These are phyloP conservation scores for Protophormia terraenovae DNA, from an alignment of 2,888 invertebrate species.

Conservation along the genomic window DNA sequence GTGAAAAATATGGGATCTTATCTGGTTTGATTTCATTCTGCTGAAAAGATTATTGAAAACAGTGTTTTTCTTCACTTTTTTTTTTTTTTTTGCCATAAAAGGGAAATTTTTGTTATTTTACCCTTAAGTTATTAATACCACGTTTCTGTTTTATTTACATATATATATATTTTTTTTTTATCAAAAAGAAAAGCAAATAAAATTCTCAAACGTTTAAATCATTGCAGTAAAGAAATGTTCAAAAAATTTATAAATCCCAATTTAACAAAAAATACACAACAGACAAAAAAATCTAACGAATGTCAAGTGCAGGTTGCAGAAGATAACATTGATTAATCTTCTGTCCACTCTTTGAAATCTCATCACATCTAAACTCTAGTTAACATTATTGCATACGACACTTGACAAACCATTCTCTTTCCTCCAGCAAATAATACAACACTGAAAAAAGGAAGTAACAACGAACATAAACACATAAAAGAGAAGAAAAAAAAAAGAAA, in stretches of 20 bases:
- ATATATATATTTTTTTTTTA: not conserved
- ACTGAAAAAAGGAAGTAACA: too few species aligned
- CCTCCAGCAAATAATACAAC: not conserved
- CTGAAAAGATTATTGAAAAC: too few species aligned
- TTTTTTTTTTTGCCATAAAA: too few species aligned
- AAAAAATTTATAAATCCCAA: not conserved
- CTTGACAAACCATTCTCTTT: slow-evolving; percentile 25
- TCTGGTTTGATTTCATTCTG: too few species aligned
- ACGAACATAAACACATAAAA: not conserved
- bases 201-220: slow-evolving; percentile 18
- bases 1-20: too few species aligned
- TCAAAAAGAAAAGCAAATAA: not conserved
- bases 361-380: slow-evolving; percentile 59
- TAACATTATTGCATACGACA: slow-evolving; percentile 63
- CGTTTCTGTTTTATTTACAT: slow-evolving; percentile 2
- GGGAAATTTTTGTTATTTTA: not conserved
- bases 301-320: slow-evolving; percentile 61
- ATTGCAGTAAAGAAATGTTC: slow-evolving; percentile 2
- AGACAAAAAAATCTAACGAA: slow-evolving; percentile 9
- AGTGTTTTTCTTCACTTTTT: too few species aligned
- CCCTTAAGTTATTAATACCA: not conserved
- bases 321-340: slow-evolving; percentile 66
- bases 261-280: not conserved
- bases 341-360: slow-evolving; percentile 64
- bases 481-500: slow-evolving; percentile 3